Conservation (phyloP, 1,140 invertebrate genomes). For the Scaptomyza hsui region DNA sequence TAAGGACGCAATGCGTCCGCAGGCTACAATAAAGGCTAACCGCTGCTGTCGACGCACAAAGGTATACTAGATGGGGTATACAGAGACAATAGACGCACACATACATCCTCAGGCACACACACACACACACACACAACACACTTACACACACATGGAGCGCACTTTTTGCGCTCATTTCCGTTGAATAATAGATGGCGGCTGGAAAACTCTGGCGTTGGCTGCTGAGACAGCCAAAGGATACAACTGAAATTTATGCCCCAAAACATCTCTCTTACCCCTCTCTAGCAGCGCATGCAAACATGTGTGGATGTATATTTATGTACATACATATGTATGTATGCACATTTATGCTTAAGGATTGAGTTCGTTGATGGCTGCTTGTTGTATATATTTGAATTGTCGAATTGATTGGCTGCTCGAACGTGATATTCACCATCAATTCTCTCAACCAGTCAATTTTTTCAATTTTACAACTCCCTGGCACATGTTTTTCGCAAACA, state of each 20-base stretch:
- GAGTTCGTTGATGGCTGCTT: constrained; percentile 35
- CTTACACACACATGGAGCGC: constrained; percentile 16
- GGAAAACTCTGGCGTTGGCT: constrained; percentile 28
- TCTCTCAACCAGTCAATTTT: neutral
- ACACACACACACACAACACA: constrained; percentile 19
- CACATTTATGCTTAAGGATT: constrained; percentile 13
- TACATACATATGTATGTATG: neutral
- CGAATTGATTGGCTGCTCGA: constrained; percentile 70
- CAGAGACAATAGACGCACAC: neutral
- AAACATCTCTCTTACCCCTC: neutral
- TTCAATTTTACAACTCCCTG: neutral
- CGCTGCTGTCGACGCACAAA: constrained; percentile 14
- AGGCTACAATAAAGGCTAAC: constrained; percentile 61
- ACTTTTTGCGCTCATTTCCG: constrained; percentile 65
- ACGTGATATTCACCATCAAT: constrained; percentile 26
- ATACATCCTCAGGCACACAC: neutral
- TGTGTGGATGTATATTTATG: neutral
- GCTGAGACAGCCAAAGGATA: constrained; percentile 39
- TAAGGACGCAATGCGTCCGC: constrained; percentile 59
- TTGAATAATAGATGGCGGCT: constrained; percentile 62
- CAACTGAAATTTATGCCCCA: constrained; percentile 50
- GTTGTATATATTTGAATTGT: constrained; percentile 47
- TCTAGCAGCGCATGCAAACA: constrained; percentile 4
- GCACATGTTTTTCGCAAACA: constrained; percentile 38
- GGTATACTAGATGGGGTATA: neutral